These are phyloP conservation scores for Aythya baeri DNA, from an alignment of 2,113 vertebrate species.

Conservation along the genomic window DNA sequence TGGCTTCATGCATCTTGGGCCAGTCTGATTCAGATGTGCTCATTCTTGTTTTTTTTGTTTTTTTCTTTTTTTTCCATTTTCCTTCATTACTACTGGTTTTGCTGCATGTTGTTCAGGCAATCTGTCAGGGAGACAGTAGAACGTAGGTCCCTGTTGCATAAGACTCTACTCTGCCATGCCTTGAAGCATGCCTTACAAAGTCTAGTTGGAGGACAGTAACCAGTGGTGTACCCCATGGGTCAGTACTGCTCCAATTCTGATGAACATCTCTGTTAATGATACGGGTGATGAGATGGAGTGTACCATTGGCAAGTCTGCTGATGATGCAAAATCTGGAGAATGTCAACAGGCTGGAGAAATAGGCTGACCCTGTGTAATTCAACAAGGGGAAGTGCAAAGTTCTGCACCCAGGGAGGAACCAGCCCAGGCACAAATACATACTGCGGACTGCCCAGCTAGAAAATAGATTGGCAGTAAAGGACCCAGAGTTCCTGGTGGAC, in stretches of 20 bases:
- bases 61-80: neutral
- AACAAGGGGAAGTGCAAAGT: neutral
- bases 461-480: neutral
- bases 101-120: neutral
- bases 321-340: neutral
- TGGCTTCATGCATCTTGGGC: neutral
- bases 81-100: neutral
- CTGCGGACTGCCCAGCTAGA: neutral
- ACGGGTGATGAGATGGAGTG: neutral
- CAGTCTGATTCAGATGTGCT: neutral
- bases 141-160: neutral
- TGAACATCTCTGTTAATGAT: neutral
- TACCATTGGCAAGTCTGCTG: neutral
- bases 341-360: neutral
- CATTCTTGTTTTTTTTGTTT: neutral
- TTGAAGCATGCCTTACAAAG: neutral
- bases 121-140: neutral
- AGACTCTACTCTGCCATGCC: neutral
- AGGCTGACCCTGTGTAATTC: neutral
- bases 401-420: neutral
- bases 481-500: neutral
- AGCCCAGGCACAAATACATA: neutral
- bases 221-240: neutral
- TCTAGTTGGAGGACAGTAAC: neutral
- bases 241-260: neutral